Base-by-base conservation (phyloP, 2,113 vertebrate genomes). In the Myrmecophaga tridactyla region DNA sequence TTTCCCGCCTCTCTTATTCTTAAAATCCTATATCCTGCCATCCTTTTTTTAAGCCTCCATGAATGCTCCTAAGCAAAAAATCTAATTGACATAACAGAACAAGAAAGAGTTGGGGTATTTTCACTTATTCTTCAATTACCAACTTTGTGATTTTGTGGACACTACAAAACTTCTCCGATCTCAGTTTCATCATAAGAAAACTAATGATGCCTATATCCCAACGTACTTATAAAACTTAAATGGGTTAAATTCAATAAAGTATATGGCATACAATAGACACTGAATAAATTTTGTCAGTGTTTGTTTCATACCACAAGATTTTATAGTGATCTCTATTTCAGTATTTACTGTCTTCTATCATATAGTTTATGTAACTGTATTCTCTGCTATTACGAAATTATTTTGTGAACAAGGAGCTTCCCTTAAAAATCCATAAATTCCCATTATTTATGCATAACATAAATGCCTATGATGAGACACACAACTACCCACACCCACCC, bases 401-500 rank as follows among this genome's bases (percentile, higher is more conserved):
- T 70, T 87, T 48, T 39, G 0, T 62, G 60, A 78, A 1, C 21
- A 69, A 39, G 29, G 43, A 69, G 1, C 1, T 0, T 83, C 0
- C 60, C 13, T 93, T 91, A 91, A 93, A 78, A 76, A 86, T 93
- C 14, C n/a, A 58, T 89, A 39, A 53, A 7, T 73, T 34, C 29
- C 46, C 31, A 36, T 6, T 67, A 7, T 76, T 70, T 21, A 87
- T 20, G 14, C 6, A 70, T n/a, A 93, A 10, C 23, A 36, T 69
- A 72, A 60, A 56, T 56, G 53, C 20, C 20, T 56, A 56, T 20
- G 20, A 18, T 56, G 53, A 56, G 53, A 73, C 9, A 63, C 31
- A 78, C 29, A 46, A 21, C 88, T 7, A 81, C 0, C 21, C 58
- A 36, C 17, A 58, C 15, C n/a, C 1, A 25, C 1, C 13, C 29